These are phyloP conservation scores for Phragmatobia fuliginosa DNA, from an alignment of 2,888 invertebrate genomes.

Conservation along the genomic window DNA sequence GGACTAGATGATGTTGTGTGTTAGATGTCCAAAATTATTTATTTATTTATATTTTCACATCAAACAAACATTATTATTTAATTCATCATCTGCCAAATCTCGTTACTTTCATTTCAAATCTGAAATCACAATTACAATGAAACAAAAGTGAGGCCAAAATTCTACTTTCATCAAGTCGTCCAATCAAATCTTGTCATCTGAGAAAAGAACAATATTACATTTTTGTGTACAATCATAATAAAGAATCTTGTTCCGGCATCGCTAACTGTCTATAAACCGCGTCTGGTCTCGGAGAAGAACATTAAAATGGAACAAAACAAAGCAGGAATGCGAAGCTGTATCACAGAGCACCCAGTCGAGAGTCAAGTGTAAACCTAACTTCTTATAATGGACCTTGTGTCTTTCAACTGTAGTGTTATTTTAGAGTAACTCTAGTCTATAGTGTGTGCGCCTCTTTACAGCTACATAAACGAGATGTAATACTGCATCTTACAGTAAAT, in stretches of 20 bases:
- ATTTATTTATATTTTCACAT: not conserved
- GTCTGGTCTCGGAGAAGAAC: conserved; percentile 26
- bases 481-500: not conserved
- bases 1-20: no score
- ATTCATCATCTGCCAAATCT: conserved; percentile 10
- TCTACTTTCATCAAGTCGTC: conserved; percentile 33
- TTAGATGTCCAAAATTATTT: no score
- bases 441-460: not conserved
- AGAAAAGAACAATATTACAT: conserved; percentile 35
- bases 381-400: not conserved
- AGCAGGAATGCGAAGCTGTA: conserved; percentile 5
- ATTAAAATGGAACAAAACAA: conserved; percentile 23
- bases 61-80: conserved; percentile 3
- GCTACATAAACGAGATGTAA: not conserved
- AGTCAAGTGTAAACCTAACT: conserved; percentile 9
- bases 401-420: not conserved
- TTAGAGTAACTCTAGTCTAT: not conserved
- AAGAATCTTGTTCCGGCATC: conserved; percentile 50
- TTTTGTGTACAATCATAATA: conserved; percentile 58
- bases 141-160: conserved; percentile 24
- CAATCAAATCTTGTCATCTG: conserved; percentile 38
- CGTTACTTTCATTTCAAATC: conserved; percentile 10
- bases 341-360: not conserved
- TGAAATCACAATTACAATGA: conserved; percentile 34
- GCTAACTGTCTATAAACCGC: conserved; percentile 49